phyloP scores from a whole-genome alignment of 2,888 invertebrate genomes.

The Ennomos quercinarius region DNA sequence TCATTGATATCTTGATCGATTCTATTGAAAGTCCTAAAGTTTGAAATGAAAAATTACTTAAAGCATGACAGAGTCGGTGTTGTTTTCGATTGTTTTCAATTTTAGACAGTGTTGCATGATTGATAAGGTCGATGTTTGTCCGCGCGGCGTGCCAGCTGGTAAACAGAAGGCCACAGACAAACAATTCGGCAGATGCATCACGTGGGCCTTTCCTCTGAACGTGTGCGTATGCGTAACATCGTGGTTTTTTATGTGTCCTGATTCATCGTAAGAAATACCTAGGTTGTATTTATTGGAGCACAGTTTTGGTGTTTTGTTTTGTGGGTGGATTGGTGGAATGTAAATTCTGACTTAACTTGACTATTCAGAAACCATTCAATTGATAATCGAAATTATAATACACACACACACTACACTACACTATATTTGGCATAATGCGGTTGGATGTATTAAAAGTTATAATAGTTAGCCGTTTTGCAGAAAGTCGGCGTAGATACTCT shows the following conservation, averaged over 20 bases:
- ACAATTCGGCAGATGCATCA: constrained; percentile 20
- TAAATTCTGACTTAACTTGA: too few species aligned
- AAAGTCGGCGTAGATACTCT: too few species aligned
- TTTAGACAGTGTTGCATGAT: constrained; percentile 29
- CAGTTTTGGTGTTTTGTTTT: too few species aligned
- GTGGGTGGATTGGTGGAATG: too few species aligned
- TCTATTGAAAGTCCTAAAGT: constrained; percentile 1
- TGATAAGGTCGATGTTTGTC: constrained; percentile 33
- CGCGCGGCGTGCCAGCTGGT: constrained; percentile 30
- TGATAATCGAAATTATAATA: too few species aligned
- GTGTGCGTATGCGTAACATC: constrained; percentile 19
- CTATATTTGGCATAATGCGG: too few species aligned
- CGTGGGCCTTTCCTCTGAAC: constrained; percentile 28
- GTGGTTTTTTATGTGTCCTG: neutral
- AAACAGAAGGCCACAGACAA: constrained; percentile 39
- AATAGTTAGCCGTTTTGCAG: too few species aligned
- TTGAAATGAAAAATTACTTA: constrained; percentile 2
- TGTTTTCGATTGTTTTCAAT: constrained; percentile 19
- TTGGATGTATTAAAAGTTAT: too few species aligned
- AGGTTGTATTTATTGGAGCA: too few species aligned
- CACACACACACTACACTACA: too few species aligned
- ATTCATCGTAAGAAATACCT: too few species aligned
- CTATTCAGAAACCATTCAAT: too few species aligned
- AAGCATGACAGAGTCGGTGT: constrained; percentile 12
- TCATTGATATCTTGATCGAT: neutral